Evolutionary conservation across 2,888 invertebrate species (phyloP), one percentile per base, ranked within the genome.

Genomic region (Pilophorus perplexus): DNA sequence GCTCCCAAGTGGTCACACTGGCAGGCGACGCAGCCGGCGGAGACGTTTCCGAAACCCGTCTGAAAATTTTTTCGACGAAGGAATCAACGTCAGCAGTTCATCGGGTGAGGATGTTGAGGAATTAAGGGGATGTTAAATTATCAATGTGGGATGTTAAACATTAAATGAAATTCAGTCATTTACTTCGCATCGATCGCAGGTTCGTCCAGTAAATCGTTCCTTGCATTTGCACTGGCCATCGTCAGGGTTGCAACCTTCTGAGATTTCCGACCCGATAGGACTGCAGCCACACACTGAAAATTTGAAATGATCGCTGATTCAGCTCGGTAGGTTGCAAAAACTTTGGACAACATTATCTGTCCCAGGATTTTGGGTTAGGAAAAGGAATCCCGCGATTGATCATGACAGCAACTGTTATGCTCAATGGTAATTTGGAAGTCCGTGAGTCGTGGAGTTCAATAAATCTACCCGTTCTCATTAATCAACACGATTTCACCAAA

Each of bases 1-100:
- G 94, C 84, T 20, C 90, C 93, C 67, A 81, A 76, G 0, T 77
- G 71, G 71, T 88, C 84, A 76, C 97, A 97, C 64, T 84, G 83
- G 77, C 96, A 97, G 33, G 84, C 79, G 1, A 84, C 82, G 75
- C 96, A 97, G 25, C 89, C 88, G 3, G 86, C 84, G 4, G 87
- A 85, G 40, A 91, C 81, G 73, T 93, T 86, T 73, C 88, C 86
- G 74, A 82, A 86, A 20, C 89, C 87, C 62, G 79, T 77, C 83
- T 84, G 28, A 6, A 20, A 59, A 48, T 14, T 27, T 22, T 23
- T 8, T n/a, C n/a, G n/a, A n/a, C n/a, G n/a, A n/a, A n/a, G n/a
- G n/a, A n/a, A 5, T n/a, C n/a, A n/a, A n/a, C n/a, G n/a, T n/a
- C n/a, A n/a, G n/a, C n/a, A n/a, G n/a, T n/a, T n/a, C n/a, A n/a